phyloP scores from a whole-genome alignment of 2,113 vertebrate species.

The Odobenus rosmarus region DNA sequence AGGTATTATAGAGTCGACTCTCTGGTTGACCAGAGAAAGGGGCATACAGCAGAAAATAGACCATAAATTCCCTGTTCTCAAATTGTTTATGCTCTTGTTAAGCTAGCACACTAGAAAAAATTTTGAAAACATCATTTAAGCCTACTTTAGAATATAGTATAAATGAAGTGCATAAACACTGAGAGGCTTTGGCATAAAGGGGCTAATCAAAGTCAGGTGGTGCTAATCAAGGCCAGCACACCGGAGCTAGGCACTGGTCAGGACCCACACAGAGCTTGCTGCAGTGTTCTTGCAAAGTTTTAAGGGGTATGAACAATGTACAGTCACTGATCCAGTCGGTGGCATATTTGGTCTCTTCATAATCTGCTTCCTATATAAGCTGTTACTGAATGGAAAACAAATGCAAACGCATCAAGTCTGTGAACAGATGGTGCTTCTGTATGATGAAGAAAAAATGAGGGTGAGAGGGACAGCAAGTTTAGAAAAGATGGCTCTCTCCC shows the following conservation, averaged over 20 bases:
- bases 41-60: background rate
- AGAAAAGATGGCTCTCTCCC: conserved; percentile 69
- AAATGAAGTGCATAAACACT: background rate
- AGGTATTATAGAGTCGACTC: background rate
- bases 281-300: conserved; percentile 65
- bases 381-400: conserved; percentile 83
- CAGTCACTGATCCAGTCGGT: conserved; percentile 60
- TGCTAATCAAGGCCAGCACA: background rate
- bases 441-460: conserved; percentile 77
- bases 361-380: conserved; percentile 82
- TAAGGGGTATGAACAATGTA: conserved; percentile 59
- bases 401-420: conserved; percentile 73
- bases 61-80: background rate
- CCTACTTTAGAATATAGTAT: background rate
- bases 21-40: background rate
- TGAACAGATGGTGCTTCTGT: conserved; percentile 87
- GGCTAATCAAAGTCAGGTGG: background rate
- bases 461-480: conserved; percentile 79
- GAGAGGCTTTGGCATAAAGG: background rate
- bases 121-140: background rate
- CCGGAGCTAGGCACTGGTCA: accelerated
- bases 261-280: conserved; percentile 41
- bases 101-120: background rate
- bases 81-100: background rate
- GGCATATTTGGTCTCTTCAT: conserved; percentile 77